phyloP scores from a whole-genome alignment of 2,797 vertebrate genomes.

The Muscicapa striata region DNA sequence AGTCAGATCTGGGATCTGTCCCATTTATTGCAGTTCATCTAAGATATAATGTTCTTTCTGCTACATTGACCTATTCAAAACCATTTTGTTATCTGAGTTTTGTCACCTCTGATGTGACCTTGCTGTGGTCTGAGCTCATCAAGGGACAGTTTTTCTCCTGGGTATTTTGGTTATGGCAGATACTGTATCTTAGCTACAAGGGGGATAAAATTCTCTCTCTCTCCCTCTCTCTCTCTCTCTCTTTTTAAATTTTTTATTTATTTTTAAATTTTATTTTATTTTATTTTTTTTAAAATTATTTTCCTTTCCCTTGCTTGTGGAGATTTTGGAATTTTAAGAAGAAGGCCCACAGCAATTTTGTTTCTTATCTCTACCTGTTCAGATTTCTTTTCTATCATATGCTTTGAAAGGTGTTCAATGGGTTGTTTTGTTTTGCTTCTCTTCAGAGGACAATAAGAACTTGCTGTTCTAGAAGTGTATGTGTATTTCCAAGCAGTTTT shows the following conservation, averaged over 20 bases:
- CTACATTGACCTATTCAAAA: background rate
- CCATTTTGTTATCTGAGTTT: background rate
- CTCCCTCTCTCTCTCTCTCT: no score
- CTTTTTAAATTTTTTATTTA: no score
- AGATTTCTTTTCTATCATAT: background rate
- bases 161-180: background rate
- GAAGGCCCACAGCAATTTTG: background rate
- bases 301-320: background rate
- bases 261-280: background rate
- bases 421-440: background rate
- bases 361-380: background rate
- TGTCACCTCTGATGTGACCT: background rate
- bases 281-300: background rate
- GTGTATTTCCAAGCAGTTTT: background rate
- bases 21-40: conserved; percentile 30
- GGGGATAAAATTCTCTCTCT: background rate
- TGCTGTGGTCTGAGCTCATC: background rate
- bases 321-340: background rate
- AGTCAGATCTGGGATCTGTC: background rate
- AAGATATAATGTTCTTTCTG: background rate
- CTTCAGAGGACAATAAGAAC: background rate
- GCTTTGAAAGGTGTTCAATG: background rate
- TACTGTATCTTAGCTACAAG: background rate
- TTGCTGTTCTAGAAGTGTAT: background rate
- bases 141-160: background rate